A percentile compares a stretch with the other conserved stretches of the same genome.
Conservation (phyloP, 2,113 vertebrate species). For the Sminthopsis crassicaudata region DNA sequence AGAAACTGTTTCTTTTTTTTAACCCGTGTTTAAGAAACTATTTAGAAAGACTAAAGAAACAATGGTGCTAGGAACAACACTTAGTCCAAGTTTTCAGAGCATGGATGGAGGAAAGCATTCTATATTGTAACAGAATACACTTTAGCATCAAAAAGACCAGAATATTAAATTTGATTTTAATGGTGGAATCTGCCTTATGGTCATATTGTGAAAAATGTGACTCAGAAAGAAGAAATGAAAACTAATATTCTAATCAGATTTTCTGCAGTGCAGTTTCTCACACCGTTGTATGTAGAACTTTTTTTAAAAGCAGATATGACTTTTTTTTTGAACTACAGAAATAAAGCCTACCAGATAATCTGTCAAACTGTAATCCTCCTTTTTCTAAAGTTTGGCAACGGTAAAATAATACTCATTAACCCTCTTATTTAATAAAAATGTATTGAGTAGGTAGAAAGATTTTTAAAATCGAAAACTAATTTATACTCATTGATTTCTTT, state of each 20-base stretch:
- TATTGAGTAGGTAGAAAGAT: not conserved
- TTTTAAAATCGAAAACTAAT: not conserved
- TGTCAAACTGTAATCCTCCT: not conserved
- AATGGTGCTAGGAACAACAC: not conserved
- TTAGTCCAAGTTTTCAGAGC: not conserved
- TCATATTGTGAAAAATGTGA: conserved; percentile 39
- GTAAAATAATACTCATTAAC: not conserved
- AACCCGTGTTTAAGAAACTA: not conserved
- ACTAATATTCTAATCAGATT: not conserved
- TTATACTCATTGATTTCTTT: not conserved
- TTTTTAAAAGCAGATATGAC: conserved; percentile 42
- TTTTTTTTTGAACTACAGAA: not conserved
- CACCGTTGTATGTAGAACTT: conserved; percentile 22
- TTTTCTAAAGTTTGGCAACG: not conserved
- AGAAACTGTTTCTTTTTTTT: conserved; percentile 39
- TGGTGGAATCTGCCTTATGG: conserved; percentile 7
- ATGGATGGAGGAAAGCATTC: conserved; percentile 27
- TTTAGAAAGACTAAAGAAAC: not conserved
- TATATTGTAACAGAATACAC: conserved; percentile 29
- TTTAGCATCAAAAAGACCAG: conserved; percentile 13
- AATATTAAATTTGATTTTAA: conserved; percentile 38
- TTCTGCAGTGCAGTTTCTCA: conserved; percentile 39
- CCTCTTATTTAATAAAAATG: not conserved
- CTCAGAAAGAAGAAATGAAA: conserved; percentile 29
- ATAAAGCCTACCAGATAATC: conserved; percentile 8